These are phyloP conservation scores for Drosophila repletoides DNA, from an alignment of 1,140 invertebrate species.

Conservation along the genomic window DNA sequence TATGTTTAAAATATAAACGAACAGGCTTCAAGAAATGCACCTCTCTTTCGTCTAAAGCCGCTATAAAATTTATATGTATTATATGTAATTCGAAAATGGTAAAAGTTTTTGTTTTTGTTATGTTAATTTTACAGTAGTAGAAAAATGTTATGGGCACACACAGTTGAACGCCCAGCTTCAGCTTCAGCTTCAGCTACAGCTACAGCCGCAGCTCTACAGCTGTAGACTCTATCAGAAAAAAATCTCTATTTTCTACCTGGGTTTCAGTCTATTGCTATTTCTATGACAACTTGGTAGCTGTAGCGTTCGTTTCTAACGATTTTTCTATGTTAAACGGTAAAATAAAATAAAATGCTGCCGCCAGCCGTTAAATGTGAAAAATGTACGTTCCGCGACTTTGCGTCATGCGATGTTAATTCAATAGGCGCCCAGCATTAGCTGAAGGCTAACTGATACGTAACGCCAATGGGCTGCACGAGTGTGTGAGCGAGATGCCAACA, in stretches of 20 bases:
- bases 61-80: constrained; percentile 65
- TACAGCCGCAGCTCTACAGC: not conserved
- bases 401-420: constrained; percentile 79
- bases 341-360: constrained; percentile 15
- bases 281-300: constrained; percentile 78
- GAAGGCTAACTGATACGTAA: constrained; percentile 54
- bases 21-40: constrained; percentile 71
- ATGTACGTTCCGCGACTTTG: constrained; percentile 78
- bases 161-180: too few relatives aligned
- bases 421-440: constrained; percentile 57
- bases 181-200: constrained; percentile 13
- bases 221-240: not conserved
- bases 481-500: constrained; percentile 47
- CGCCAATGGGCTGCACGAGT: constrained; percentile 39
- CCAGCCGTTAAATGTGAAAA: constrained; percentile 46
- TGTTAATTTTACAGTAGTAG: constrained; percentile 66
- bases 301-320: constrained; percentile 70
- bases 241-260: too few relatives aligned
- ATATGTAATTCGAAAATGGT: constrained; percentile 52
- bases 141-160: constrained; percentile 11
- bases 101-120: constrained; percentile 46
- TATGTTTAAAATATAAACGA: constrained; percentile 81
- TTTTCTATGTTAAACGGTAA: constrained; percentile 65
- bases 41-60: constrained; percentile 1
- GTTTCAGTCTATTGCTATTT: constrained; percentile 70